These are phyloP conservation scores for Oreonectes daqikongensis DNA, from an alignment of 2,797 vertebrate genomes.

Conservation along the genomic window DNA sequence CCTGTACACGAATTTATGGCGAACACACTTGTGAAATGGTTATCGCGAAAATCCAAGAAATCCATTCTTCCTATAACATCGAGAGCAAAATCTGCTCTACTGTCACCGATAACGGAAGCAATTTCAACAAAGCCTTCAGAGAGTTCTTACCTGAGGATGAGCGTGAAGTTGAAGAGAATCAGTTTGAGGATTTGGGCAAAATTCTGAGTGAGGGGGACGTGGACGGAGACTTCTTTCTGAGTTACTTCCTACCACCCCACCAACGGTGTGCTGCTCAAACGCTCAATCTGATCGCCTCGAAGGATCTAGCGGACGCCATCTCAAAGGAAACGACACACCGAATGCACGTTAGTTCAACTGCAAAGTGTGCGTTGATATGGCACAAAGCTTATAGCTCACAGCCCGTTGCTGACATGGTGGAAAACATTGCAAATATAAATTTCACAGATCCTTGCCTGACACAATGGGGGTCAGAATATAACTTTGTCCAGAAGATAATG, in stretches of 20 bases:
- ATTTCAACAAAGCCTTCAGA: conserved; percentile 71
- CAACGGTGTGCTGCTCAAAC: conserved; percentile 75
- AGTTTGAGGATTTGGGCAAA: conserved; percentile 34
- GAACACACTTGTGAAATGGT: conserved; percentile 68
- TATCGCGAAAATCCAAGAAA: conserved; percentile 71
- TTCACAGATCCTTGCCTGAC: conserved; percentile 66
- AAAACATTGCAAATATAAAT: conserved; percentile 74
- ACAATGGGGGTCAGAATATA: conserved; percentile 76
- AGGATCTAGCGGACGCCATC: conserved; percentile 74
- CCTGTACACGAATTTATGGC: conserved; percentile 68
- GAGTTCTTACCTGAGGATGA: conserved; percentile 62
- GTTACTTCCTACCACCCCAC: conserved; percentile 67
- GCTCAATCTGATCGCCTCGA: conserved; percentile 69
- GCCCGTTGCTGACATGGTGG: conserved; percentile 63
- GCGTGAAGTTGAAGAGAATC: conserved; percentile 16
- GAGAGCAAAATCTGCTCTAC: conserved; percentile 77
- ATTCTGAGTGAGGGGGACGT: conserved; percentile 29
- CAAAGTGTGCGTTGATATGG: conserved; percentile 73
- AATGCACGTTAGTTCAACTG: conserved; percentile 71
- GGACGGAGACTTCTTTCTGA: conserved; percentile 40
- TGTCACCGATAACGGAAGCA: conserved; percentile 74
- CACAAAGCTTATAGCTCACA: conserved; percentile 74
- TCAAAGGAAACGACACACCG: conserved; percentile 72
- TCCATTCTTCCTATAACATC: conserved; percentile 71
- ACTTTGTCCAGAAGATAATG: conserved; percentile 72